Conservation (phyloP, 1,140 invertebrate species). For the Copidosoma floridanum region DNA sequence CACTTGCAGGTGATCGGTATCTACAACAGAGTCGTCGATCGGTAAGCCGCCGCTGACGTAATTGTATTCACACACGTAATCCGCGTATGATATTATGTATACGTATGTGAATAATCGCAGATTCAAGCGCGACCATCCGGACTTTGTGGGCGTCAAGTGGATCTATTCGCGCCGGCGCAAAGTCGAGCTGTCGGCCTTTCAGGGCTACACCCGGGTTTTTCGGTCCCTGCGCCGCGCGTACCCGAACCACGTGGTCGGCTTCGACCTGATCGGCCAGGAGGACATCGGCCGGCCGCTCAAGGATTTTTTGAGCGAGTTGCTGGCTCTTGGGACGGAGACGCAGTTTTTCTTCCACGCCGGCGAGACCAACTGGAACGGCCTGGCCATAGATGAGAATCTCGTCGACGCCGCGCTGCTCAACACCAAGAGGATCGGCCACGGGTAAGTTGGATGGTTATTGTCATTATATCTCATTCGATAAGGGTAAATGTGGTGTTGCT, state of each 20-base stretch:
- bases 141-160: slow-evolving; percentile 68
- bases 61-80: too few species aligned
- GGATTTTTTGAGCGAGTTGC: slow-evolving; percentile 53
- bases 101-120: too few species aligned
- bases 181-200: slow-evolving; percentile 43
- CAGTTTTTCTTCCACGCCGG: slow-evolving; percentile 79
- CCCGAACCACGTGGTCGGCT: slow-evolving; percentile 66
- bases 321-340: slow-evolving; percentile 51
- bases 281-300: slow-evolving; percentile 55
- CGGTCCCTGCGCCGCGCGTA: slow-evolving; percentile 49
- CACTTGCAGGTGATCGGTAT: slow-evolving; percentile 58
- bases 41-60: slow-evolving; percentile 25
- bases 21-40: slow-evolving; percentile 59
- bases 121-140: slow-evolving; percentile 63
- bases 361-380: slow-evolving; percentile 75
- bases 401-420: slow-evolving; percentile 76
- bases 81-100: too few species aligned
- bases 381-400: slow-evolving; percentile 67
- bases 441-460: slow-evolving; percentile 29
- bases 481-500: not conserved
- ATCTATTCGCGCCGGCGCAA: slow-evolving; percentile 66
- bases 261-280: slow-evolving; percentile 64
- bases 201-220: slow-evolving; percentile 54
- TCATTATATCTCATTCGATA: not conserved
- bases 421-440: slow-evolving; percentile 57